A percentile compares a stretch with the other conserved stretches of the same genome.
Conservation (phyloP, 2,113 vertebrate genomes). For the Erpornis zantholeuca region DNA sequence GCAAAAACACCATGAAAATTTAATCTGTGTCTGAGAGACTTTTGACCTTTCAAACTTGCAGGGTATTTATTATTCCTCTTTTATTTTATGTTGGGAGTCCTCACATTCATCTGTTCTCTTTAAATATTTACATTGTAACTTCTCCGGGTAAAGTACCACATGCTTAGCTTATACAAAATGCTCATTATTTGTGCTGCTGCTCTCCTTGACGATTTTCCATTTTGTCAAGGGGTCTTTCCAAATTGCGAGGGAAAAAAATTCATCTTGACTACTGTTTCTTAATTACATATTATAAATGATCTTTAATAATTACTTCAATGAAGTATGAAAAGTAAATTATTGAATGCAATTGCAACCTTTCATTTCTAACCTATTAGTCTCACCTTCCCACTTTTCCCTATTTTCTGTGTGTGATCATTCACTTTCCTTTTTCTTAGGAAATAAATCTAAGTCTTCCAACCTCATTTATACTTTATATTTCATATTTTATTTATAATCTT, state of each 20-base stretch:
- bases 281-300: constrained; percentile 1
- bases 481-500: constrained; percentile 62
- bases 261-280: neutral
- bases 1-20: constrained; percentile 60
- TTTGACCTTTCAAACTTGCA: constrained; percentile 61
- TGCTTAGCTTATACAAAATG: neutral
- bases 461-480: constrained; percentile 65
- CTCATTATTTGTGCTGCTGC: neutral
- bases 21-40: constrained; percentile 55
- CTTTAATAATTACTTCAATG: neutral
- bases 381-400: neutral
- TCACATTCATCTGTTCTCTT: constrained; percentile 49
- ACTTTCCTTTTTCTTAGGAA: constrained; percentile 12
- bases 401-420: neutral
- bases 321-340: constrained; percentile 8
- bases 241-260: neutral
- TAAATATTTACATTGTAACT: constrained; percentile 59
- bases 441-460: constrained; percentile 50
- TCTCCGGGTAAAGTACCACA: neutral
- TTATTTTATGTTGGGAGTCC: constrained; percentile 28
- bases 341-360: neutral
- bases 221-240: neutral
- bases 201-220: neutral
- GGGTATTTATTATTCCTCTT: constrained; percentile 47
- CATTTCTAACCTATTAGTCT: neutral